Percentiles rank a stretch among this genome's conserved stretches.
Evolutionary conservation across 2,888 invertebrate genomes (phyloP).

Genomic region (Thymelicus sylvestris): DNA sequence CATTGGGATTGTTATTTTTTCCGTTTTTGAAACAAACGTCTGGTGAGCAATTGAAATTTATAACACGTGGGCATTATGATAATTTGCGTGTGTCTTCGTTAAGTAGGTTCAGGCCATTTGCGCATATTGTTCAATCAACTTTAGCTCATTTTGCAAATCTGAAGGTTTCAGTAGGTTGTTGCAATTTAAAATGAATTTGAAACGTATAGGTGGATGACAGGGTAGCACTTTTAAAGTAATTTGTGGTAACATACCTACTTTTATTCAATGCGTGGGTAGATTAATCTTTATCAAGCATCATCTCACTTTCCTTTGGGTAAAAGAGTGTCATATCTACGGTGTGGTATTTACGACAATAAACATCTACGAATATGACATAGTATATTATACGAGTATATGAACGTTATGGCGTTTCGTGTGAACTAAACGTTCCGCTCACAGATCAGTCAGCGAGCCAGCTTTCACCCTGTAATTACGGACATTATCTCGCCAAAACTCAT

Average conservation of each 20-base stretch:
- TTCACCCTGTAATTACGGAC: conserved; percentile 74
- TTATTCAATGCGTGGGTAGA: no score
- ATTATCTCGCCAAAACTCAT: conserved; percentile 49
- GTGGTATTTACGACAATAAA: no score
- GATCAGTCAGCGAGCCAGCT: conserved; percentile 62
- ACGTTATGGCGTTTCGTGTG: conserved; percentile 20
- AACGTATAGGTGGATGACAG: neutral
- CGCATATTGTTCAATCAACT: conserved; percentile 47
- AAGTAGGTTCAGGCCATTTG: conserved; percentile 43
- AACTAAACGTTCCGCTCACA: conserved; percentile 48
- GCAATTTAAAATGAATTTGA: conserved; percentile 22
- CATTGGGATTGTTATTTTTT: conserved; percentile 26
- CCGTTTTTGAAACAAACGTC: conserved; percentile 26
- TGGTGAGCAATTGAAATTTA: conserved; percentile 36
- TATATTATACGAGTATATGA: no score
- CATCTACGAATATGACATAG: no score
- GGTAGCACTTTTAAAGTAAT: no score
- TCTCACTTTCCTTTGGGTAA: no score
- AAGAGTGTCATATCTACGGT: no score
- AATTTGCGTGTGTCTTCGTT: conserved; percentile 35
- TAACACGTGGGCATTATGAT: conserved; percentile 32
- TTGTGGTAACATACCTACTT: no score
- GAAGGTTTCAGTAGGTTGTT: conserved; percentile 25
- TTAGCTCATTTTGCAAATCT: conserved; percentile 38
- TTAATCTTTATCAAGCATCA: no score